These are phyloP conservation scores for Poecile montanus DNA, from an alignment of 2,797 vertebrate species.

Conservation along the genomic window DNA sequence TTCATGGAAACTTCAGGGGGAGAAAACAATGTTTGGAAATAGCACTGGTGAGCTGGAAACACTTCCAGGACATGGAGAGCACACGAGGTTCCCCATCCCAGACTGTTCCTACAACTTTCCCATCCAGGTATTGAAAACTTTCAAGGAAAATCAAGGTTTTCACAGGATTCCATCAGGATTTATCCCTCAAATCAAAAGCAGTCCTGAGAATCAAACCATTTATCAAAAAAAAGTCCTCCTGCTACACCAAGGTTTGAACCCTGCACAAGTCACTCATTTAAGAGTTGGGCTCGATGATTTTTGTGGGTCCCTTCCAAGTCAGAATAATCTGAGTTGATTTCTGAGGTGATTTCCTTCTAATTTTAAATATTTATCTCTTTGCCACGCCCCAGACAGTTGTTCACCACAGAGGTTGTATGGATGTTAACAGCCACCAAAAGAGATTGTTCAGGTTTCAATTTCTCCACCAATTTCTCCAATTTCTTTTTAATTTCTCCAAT, in stretches of 20 bases:
- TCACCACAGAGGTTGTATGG: background rate
- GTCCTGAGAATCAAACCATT: background rate
- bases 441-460: background rate
- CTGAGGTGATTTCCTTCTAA: background rate
- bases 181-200: background rate
- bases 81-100: background rate
- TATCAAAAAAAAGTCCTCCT: background rate
- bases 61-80: background rate
- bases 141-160: background rate
- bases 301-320: background rate
- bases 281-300: rapidly evolving
- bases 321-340: background rate
- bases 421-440: background rate
- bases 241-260: background rate
- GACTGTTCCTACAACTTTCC: background rate
- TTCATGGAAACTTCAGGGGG: background rate
- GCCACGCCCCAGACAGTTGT: rapidly evolving
- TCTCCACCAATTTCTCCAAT: no score
- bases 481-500: background rate
- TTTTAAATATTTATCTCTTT: background rate
- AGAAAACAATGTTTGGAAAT: background rate
- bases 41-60: background rate
- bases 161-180: background rate
- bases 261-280: background rate
- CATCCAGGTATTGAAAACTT: background rate